Conservation (phyloP, 2,113 vertebrate species). For the Dinomys branickii region DNA sequence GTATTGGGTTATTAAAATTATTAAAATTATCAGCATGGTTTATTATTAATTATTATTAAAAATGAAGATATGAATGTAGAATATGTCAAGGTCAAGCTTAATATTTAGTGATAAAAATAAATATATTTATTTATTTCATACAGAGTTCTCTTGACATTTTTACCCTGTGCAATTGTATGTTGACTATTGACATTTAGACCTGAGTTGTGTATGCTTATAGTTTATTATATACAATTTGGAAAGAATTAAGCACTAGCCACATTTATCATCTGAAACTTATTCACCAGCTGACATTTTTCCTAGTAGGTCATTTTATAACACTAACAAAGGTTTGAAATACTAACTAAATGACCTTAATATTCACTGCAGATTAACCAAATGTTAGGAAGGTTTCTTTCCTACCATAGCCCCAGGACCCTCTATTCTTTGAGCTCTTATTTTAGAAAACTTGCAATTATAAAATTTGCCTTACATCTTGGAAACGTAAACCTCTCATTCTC, state of each 20-base stretch:
- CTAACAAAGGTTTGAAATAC: not conserved
- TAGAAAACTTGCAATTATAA: not conserved
- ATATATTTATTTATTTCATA: not conserved
- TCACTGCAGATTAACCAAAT: not conserved
- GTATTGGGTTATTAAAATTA: not conserved
- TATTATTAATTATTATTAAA: not conserved
- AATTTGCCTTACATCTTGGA: not conserved
- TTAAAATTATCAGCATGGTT: not conserved
- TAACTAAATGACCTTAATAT: not conserved
- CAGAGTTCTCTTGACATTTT: not conserved
- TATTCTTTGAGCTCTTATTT: not conserved
- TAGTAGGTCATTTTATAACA: not conserved
- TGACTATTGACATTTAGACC: not conserved
- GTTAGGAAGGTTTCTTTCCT: not conserved
- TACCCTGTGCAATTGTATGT: not conserved
- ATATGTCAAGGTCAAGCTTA: not conserved
- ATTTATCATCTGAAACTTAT: not conserved
- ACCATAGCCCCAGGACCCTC: not conserved
- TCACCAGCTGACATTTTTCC: not conserved
- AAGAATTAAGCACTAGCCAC: not conserved
- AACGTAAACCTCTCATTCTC: not conserved
- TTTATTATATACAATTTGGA: not conserved
- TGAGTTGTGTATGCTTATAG: not conserved
- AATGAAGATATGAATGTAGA: not conserved
- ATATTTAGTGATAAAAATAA: not conserved